Base-by-base conservation (phyloP, 2,797 vertebrate genomes). In the Macropodus opercularis region DNA sequence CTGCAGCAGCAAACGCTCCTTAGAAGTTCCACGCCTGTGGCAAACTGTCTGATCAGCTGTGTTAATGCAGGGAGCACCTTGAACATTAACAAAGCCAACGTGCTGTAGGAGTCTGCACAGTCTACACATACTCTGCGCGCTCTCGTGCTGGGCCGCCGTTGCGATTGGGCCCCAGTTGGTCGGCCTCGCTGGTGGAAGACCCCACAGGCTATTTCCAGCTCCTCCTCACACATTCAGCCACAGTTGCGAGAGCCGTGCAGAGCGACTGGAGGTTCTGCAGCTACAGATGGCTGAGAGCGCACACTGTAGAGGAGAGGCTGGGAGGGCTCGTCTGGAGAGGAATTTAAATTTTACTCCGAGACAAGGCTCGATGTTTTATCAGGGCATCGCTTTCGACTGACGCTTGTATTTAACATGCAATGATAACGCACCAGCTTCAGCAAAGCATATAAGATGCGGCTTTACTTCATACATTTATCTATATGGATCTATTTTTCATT, bases 131-230 rank as follows among this genome's bases (percentile, higher is more conserved):
- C n/a, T n/a, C n/a, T 46, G 43, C 63, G 60, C 59, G 70, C 35
- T 6, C 21, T 63, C 65, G 63, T 48, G 71, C 82, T 75, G 62
- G 19, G 69, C 69, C 60, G 58, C 48, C 38, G 71, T 63, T 63
- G 54, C 18, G 4, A 61, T 64, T 84, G 67, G 65, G 75, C 70
- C 84, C 78, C 75, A 76, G 68, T 75, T 70, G 81, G 63, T 83
- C 72, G 70, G 71, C 57, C 23, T 53, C 35, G 18, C 65, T 80
- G 75, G 68, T 73, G 57, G 71, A 82, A 54, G 47, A 62, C 61
- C 79, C 75, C 42, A 54, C 56, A 53, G 85, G 85, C 79, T 58
- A 35, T 72, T 61, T 64, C 55, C 63, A 51, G 51, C 58, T 65
- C 66, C 19, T 63, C 67, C 40, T 63, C 62, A 53, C 65, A 71